Base-by-base conservation (phyloP, 2,113 vertebrate genomes). In the Gobiocypris rarus region DNA sequence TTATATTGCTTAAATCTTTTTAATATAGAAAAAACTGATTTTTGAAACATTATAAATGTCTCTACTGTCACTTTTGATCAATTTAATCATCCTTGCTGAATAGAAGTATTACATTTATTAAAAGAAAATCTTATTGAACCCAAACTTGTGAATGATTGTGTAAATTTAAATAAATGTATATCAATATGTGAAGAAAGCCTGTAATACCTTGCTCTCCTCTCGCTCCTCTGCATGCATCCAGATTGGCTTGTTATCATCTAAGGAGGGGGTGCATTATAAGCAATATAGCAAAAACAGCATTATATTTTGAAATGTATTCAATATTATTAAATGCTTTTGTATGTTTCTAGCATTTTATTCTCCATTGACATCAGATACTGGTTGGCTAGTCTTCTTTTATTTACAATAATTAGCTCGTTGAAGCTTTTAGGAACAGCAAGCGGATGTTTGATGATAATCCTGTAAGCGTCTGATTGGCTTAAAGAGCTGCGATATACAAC, bases 221-320 rank as follows among this genome's bases (percentile, higher is more conserved):
- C 96, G 89, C 63, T 97, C 96, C 90, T 97, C 96, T 6, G 96
- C 96, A 0, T 97, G 96, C 96, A 97, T 97, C 96, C 96, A 97
- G 89, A 97, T 97, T 0, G 96, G 96, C 84, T 97, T 97, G 90
- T 97, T 97, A 86, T 97, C 96, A 73, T 95, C 96, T 97, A 88
- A n/a, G n/a, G n/a, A n/a, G n/a, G n/a, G n/a, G n/a, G n/a, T n/a
- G n/a, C n/a, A n/a, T n/a, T 14, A 61, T 28, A 15, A 1, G 28
- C 6, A 65, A 65, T 14, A 65, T 8, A 15, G 28, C 52, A 54
- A 54, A 54, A 54, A 17, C 6, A 1, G 24, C 5, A 0, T 2
- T 28, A n/a, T n/a, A n/a, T 28, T 14, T 28, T 65, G 26, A 17
- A 14, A 31, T 31, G 31, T 1, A 34, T 67, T 67, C 15, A 69